phyloP scores from a whole-genome alignment of 2,113 vertebrate genomes.

The Bettongia penicillata region DNA sequence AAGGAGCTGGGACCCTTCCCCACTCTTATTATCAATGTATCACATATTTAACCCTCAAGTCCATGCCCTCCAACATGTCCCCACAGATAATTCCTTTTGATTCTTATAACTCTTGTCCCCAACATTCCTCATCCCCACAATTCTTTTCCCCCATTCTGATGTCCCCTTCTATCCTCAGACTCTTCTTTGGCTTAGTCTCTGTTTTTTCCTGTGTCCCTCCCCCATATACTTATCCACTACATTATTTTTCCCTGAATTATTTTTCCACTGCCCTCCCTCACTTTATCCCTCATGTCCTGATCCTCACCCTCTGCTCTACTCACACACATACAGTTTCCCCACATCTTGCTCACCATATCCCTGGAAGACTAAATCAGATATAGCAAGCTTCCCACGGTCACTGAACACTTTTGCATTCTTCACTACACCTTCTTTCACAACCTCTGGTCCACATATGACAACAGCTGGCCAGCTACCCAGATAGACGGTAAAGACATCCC shows the following conservation, averaged over 20 bases:
- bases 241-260: background rate
- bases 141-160: background rate
- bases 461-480: constrained; percentile 74
- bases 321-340: background rate
- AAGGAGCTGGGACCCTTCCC: background rate
- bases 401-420: constrained; percentile 80
- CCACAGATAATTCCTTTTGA: background rate
- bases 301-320: no score
- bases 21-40: background rate
- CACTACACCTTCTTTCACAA: constrained; percentile 82
- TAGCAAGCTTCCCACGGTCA: constrained; percentile 64
- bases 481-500: constrained; percentile 67
- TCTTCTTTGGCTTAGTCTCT: background rate
- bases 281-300: background rate
- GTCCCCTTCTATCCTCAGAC: background rate
- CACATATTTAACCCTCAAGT: background rate
- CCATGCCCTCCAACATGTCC: background rate
- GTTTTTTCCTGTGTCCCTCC: background rate
- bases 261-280: background rate
- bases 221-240: background rate
- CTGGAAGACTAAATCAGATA: constrained; percentile 11
- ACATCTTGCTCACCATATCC: background rate
- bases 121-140: background rate
- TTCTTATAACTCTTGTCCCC: background rate
- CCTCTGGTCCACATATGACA: constrained; percentile 79